A percentile compares a stretch with the other conserved stretches of the same genome.
These are phyloP conservation scores for Troilus luridus DNA, from an alignment of 2,888 invertebrate genomes.

Conservation along the genomic window DNA sequence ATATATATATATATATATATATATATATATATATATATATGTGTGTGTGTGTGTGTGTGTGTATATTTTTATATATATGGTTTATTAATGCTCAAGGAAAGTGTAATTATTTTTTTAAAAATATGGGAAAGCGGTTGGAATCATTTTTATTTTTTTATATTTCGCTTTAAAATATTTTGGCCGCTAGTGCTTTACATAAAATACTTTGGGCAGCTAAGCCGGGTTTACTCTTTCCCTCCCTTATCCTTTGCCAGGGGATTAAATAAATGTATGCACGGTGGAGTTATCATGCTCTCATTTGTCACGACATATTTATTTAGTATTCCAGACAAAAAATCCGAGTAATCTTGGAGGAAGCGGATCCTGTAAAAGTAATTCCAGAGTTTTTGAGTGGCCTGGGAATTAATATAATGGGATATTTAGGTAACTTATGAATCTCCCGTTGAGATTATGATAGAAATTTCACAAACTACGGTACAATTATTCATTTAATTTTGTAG, in stretches of 20 bases:
- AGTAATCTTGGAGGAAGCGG: not conserved
- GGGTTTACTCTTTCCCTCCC: not conserved
- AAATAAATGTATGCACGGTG: not conserved
- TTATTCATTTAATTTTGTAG: not conserved
- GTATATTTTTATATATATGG: too few relatives aligned
- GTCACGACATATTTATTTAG: not conserved
- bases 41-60: too few relatives aligned
- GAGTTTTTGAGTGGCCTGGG: not conserved
- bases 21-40: too few relatives aligned
- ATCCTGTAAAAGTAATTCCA: not conserved
- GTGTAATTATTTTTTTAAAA: too few relatives aligned
- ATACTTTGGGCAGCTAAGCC: not conserved
- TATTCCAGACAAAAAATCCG: not conserved
- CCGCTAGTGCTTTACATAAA: not conserved
- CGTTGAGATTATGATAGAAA: not conserved
- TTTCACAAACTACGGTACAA: not conserved
- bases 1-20: too few relatives aligned
- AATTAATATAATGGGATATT: not conserved
- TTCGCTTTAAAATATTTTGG: not conserved
- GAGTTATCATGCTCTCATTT: not conserved
- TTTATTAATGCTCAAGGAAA: too few relatives aligned
- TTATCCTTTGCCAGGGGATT: not conserved
- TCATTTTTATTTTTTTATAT: not conserved
- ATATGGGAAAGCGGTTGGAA: too few relatives aligned
- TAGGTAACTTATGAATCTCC: not conserved